Conservation (phyloP, 1,140 invertebrate species). For the Drosophila guanche region DNA sequence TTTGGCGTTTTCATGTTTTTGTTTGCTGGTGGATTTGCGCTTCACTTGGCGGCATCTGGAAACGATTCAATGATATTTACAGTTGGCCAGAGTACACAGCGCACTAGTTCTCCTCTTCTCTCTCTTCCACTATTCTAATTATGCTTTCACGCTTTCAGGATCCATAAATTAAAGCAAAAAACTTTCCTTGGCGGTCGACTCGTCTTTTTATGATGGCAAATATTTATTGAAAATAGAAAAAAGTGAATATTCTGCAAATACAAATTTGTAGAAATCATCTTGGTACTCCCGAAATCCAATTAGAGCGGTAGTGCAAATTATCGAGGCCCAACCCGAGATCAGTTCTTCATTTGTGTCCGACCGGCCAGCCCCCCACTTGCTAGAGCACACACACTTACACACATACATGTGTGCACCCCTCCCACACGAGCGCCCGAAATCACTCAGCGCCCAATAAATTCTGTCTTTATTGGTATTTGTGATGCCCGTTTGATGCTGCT, state of each 20-base stretch:
- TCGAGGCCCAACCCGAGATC: constrained; percentile 45
- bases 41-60: constrained; percentile 47
- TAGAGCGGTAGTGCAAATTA: constrained; percentile 70
- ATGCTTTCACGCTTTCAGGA: constrained; percentile 24
- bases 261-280: constrained; percentile 46
- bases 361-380: constrained; percentile 3
- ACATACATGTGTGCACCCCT: constrained; percentile 6
- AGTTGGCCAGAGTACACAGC: constrained; percentile 1
- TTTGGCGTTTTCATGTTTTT: constrained; percentile 48
- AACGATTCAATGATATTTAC: constrained; percentile 52
- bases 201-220: constrained; percentile 10
- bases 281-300: constrained; percentile 60
- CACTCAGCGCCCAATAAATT: constrained; percentile 62
- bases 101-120: constrained; percentile 1
- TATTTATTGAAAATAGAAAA: constrained; percentile 17
- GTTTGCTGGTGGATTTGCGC: constrained; percentile 18
- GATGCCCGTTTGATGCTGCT: constrained; percentile 10
- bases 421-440: constrained; percentile 23
- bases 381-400: constrained; percentile 3
- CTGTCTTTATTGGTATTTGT: constrained; percentile 35
- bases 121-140: constrained; percentile 13
- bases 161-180: constrained; percentile 42
- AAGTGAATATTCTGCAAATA: constrained; percentile 18
- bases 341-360: constrained; percentile 39
- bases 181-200: constrained; percentile 31